phyloP scores from a whole-genome alignment of 2,888 invertebrate species.

The Caenorhabditis virilis region DNA sequence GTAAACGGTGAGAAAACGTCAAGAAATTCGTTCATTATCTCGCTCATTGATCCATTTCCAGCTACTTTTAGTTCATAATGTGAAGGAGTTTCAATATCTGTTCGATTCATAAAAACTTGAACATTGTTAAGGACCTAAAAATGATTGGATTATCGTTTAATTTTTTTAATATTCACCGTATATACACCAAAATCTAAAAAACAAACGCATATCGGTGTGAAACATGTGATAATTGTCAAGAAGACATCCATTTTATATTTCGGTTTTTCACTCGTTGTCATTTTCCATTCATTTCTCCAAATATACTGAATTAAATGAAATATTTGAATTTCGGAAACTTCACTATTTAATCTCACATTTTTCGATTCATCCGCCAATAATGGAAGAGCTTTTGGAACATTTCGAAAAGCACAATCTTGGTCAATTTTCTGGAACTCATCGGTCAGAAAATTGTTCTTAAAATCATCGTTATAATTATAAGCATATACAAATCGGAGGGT shows the following conservation, averaged over 20 bases:
- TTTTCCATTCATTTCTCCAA: constrained; percentile 23
- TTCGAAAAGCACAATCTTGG: constrained; percentile 42
- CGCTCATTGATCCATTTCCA: constrained; percentile 44
- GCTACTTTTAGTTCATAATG: constrained; percentile 44
- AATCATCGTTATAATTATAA: constrained; percentile 48
- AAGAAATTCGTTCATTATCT: constrained; percentile 39
- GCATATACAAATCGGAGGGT: constrained; percentile 43
- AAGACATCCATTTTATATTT: constrained; percentile 35
- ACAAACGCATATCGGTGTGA: constrained; percentile 46
- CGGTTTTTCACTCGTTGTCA: constrained; percentile 43
- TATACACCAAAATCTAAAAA: constrained; percentile 48
- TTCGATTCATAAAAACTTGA: constrained; percentile 29
- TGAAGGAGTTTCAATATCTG: constrained; percentile 40
- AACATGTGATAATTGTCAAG: constrained; percentile 37
- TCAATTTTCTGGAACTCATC: constrained; percentile 55
- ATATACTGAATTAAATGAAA: too few relatives aligned
- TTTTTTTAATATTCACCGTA: not conserved
- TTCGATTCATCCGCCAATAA: constrained; percentile 44
- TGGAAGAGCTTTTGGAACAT: constrained; percentile 47
- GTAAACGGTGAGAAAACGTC: constrained; percentile 57
- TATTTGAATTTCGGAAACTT: too few relatives aligned
- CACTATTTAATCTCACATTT: too few relatives aligned
- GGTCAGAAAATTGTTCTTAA: constrained; percentile 52
- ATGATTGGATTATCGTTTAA: too few relatives aligned
- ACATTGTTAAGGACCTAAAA: constrained; percentile 34